Evolutionary conservation across 2,797 vertebrate species (phyloP).

Genomic region (Muscicapa comitata): DNA sequence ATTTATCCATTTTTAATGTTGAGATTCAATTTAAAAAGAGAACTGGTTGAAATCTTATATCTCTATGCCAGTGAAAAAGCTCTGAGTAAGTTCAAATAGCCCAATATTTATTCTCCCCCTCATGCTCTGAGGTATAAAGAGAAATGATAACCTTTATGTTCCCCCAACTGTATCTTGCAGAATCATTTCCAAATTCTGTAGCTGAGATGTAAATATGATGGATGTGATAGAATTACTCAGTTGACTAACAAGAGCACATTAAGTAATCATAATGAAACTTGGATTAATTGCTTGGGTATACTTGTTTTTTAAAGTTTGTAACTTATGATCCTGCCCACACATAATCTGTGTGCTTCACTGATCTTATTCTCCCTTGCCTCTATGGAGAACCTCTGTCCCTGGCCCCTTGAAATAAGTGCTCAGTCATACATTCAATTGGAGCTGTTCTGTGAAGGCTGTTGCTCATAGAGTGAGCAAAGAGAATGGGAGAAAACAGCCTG

Average conservation of each 20-base stretch:
- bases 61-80: not conserved
- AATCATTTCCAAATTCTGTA: not conserved
- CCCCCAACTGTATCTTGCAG: not conserved
- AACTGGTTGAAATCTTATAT: not conserved
- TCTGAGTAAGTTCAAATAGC: not conserved
- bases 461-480: not conserved
- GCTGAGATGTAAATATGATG: not conserved
- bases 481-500: not conserved
- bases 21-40: not conserved
- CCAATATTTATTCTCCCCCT: not conserved
- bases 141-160: not conserved
- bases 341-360: not conserved
- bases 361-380: not conserved
- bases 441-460: not conserved
- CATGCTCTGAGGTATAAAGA: not conserved
- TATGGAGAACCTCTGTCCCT: not conserved
- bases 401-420: not conserved
- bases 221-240: not conserved
- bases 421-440: not conserved
- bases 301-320: not conserved
- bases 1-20: not conserved
- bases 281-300: not conserved
- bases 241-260: not conserved
- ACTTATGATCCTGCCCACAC: not conserved
- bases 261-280: not conserved